Percentiles rank a stretch among this genome's conserved stretches.
phyloP scores from a whole-genome alignment of 2,888 invertebrate species.

The Drepana falcataria region DNA sequence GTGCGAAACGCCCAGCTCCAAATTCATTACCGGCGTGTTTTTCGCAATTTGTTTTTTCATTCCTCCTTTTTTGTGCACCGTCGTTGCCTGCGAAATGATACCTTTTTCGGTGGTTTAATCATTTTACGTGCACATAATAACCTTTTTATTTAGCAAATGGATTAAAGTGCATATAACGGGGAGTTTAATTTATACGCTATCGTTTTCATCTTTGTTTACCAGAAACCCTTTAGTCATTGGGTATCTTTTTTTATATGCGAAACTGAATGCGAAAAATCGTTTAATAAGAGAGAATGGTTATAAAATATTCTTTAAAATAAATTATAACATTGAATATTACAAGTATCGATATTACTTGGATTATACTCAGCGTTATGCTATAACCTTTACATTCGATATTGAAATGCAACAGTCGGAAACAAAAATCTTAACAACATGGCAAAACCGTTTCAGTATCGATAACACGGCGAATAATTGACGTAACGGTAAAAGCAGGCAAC shows the following conservation, averaged over 20 bases:
- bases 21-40: constrained; percentile 71
- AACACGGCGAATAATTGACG: constrained; percentile 69
- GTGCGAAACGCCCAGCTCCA: constrained; percentile 70
- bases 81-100: constrained; percentile 51
- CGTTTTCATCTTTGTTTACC: not conserved
- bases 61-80: constrained; percentile 37
- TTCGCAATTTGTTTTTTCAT: constrained; percentile 54
- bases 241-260: too few species aligned
- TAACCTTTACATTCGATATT: not conserved
- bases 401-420: constrained; percentile 17
- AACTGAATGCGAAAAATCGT: too few species aligned
- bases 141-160: constrained; percentile 38
- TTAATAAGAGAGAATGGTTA: too few species aligned
- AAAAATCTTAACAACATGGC: constrained; percentile 30
- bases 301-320: too few species aligned
- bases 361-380: too few species aligned
- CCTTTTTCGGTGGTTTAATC: constrained; percentile 59
- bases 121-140: constrained; percentile 45
- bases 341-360: too few species aligned
- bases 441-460: constrained; percentile 60
- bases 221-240: too few species aligned
- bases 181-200: not conserved
- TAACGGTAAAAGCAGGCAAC: constrained; percentile 73
- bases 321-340: too few species aligned
- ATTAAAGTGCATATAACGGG: constrained; percentile 19